These are phyloP conservation scores for Lypha dubia DNA, from an alignment of 2,888 invertebrate species.

Conservation along the genomic window DNA sequence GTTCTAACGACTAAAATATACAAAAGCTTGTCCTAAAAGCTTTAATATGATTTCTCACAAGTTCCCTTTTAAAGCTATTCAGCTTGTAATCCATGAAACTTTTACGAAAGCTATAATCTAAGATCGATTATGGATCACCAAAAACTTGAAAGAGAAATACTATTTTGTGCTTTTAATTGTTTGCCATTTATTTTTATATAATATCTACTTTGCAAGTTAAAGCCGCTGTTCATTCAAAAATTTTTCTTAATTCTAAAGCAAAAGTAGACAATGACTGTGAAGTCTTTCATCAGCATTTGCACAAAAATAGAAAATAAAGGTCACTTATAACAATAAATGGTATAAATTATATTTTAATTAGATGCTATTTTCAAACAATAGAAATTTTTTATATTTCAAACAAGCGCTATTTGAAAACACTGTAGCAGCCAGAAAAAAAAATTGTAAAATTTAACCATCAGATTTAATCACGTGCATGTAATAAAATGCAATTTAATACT, in stretches of 20 bases:
- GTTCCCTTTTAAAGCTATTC: not conserved
- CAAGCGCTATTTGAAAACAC: conserved; percentile 11
- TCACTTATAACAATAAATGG: conserved; percentile 34
- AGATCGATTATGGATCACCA: too few species aligned
- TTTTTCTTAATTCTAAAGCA: conserved; percentile 16
- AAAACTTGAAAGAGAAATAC: too few species aligned
- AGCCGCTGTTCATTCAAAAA: not conserved
- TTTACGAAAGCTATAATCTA: too few species aligned
- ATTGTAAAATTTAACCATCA: conserved; percentile 10
- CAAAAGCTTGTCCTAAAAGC: too few species aligned
- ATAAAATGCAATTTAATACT: conserved; percentile 5
- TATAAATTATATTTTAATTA: conserved; percentile 38
- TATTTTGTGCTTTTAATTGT: not conserved
- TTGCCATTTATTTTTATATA: too few species aligned
- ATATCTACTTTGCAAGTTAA: not conserved
- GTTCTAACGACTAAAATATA: too few species aligned
- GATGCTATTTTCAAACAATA: conserved; percentile 10
- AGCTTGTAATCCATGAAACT: not conserved
- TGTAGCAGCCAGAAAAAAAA: not conserved
- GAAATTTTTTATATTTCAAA: conserved; percentile 15
- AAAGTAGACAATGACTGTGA: not conserved
- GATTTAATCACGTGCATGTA: conserved; percentile 40
- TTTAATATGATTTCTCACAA: too few species aligned
- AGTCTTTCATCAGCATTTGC: not conserved
- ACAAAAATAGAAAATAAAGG: conserved; percentile 35